A percentile compares a stretch with the other conserved stretches of the same genome.
phyloP scores from a whole-genome alignment of 2,888 invertebrate genomes.

The Epicampocera succincta region DNA sequence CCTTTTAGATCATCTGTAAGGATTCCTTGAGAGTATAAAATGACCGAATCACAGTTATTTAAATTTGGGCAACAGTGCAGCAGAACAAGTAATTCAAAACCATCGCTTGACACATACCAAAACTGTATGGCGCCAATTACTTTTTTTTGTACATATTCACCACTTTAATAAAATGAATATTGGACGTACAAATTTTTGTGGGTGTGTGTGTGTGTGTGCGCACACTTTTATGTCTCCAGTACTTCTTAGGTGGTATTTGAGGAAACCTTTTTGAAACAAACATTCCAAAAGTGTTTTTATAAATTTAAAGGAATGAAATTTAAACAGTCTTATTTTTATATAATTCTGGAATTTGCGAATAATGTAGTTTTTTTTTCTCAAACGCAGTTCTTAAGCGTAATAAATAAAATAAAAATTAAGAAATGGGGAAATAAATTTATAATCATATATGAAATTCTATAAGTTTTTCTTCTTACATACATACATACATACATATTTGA shows the following conservation, averaged over 20 bases:
- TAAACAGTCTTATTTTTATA: conserved; percentile 14
- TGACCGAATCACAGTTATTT: conserved; percentile 58
- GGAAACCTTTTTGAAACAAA: conserved; percentile 63
- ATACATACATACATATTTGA: conserved; percentile 35
- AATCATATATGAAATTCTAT: conserved; percentile 19
- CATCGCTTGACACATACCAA: conserved; percentile 65
- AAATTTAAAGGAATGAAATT: conserved; percentile 32
- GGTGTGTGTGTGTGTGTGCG: neutral
- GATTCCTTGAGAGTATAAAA: conserved; percentile 41
- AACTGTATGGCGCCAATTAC: conserved; percentile 60
- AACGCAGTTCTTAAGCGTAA: too few relatives aligned
- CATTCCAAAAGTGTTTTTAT: conserved; percentile 1
- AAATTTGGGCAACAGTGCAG: conserved; percentile 10
- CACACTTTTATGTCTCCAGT: neutral
- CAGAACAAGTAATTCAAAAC: conserved; percentile 60
- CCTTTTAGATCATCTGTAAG: conserved; percentile 30
- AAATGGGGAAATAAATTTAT: conserved; percentile 53
- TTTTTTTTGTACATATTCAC: conserved; percentile 37
- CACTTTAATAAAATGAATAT: neutral
- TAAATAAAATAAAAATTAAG: neutral
- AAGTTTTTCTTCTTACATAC: neutral
- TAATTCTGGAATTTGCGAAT: conserved; percentile 54
- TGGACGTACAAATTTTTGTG: neutral
- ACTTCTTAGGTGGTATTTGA: conserved; percentile 57
- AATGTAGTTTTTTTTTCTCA: conserved; percentile 9